Evolutionary conservation across 2,888 invertebrate genomes (phyloP).

Genomic region (Neoscelio sp.): DNA sequence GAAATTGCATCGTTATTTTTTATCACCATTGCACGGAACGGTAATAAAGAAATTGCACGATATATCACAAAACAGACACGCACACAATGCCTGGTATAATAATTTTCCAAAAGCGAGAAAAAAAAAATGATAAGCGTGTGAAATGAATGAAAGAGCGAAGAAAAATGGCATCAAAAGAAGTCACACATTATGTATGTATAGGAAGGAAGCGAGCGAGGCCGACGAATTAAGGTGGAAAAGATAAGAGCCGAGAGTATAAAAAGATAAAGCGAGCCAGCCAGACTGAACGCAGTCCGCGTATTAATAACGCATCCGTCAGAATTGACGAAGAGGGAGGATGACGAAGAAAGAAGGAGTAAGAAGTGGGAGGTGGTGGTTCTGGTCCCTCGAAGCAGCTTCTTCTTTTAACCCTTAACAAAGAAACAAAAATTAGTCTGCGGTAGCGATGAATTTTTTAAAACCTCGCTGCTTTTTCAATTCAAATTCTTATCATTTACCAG

Average conservation of each 20-base stretch:
- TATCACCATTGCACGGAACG: no score
- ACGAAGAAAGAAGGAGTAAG: slow-evolving; percentile 31
- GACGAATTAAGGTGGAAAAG: slow-evolving; percentile 59
- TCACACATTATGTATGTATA: slow-evolving; percentile 54
- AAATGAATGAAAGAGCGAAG: slow-evolving; percentile 58
- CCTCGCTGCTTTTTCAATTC: no score
- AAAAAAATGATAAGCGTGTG: slow-evolving; percentile 56
- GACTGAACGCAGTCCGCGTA: slow-evolving; percentile 68
- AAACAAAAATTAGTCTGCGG: no score
- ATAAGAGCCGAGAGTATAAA: slow-evolving; percentile 52
- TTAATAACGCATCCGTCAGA: slow-evolving; percentile 73
- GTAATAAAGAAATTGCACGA: no score
- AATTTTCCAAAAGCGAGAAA: slow-evolving; percentile 12
- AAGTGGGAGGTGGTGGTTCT: slow-evolving; percentile 16
- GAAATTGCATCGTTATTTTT: no score
- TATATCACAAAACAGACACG: no score
- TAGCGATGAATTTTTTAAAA: no score
- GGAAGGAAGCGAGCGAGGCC: slow-evolving; percentile 56
- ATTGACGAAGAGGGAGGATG: slow-evolving; percentile 60
- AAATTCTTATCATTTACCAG: no score
- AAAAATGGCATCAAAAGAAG: slow-evolving; percentile 60
- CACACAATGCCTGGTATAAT: no score
- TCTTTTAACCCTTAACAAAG: slow-evolving; percentile 14
- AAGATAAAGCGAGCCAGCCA: slow-evolving; percentile 66
- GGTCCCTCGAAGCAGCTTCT: no score